These are phyloP conservation scores for Glaucopsyche alexis DNA, from an alignment of 2,888 invertebrate genomes.

Conservation along the genomic window DNA sequence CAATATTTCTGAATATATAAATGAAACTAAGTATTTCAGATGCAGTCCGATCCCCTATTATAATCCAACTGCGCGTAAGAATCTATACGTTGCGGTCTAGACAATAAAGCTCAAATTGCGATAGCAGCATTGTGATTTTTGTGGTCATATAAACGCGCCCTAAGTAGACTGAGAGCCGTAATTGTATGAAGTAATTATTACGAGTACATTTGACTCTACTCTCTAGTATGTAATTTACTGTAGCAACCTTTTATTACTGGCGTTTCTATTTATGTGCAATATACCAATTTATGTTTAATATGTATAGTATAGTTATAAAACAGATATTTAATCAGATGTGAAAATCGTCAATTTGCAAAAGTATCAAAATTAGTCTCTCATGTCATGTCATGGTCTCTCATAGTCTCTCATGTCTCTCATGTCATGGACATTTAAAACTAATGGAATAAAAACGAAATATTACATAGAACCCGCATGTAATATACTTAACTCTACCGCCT, in stretches of 20 bases:
- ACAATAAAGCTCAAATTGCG: too few relatives aligned
- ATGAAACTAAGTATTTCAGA: too few relatives aligned
- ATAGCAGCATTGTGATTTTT: too few relatives aligned
- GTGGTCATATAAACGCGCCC: background rate
- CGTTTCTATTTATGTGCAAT: background rate
- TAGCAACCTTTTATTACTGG: background rate
- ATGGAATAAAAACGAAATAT: too few relatives aligned
- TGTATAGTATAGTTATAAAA: background rate
- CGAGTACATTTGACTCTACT: background rate
- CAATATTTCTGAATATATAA: too few relatives aligned
- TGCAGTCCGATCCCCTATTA: too few relatives aligned
- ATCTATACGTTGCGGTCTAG: too few relatives aligned
- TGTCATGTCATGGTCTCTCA: background rate
- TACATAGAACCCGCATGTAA: too few relatives aligned
- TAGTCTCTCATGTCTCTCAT: too few relatives aligned
- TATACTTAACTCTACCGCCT: background rate
- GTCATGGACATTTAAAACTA: too few relatives aligned
- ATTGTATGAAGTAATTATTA: constrained; percentile 4
- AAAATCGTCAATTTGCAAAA: background rate
- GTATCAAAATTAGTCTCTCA: background rate
- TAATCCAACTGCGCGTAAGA: too few relatives aligned
- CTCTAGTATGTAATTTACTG: background rate
- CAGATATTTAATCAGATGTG: too few relatives aligned
- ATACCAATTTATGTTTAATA: background rate
- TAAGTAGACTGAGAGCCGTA: constrained; percentile 6